Base-by-base conservation (phyloP, 2,113 vertebrate species). In the Anguilla japonica region DNA sequence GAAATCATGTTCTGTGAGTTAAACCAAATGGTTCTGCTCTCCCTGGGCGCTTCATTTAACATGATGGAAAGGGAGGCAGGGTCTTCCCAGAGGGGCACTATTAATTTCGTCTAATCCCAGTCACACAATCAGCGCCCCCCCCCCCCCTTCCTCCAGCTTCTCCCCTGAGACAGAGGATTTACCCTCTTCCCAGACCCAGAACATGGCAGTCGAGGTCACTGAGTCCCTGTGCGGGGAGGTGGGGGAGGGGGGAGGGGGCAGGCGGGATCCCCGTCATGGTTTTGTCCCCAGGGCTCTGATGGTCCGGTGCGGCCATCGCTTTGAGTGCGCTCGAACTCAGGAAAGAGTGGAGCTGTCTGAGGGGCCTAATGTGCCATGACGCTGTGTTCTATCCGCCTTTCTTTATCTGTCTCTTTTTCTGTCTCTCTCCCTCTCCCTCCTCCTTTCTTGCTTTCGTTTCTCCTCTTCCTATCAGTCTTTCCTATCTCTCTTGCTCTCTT, bases 91-190 rank as follows among this genome's bases (percentile, higher is more conserved):
- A 18, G 81, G 87, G 71, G 71, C 84, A 56, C 81, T 83, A 84
- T 90, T 88, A 80, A 90, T 88, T 90, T 90, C 71, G 53, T 90
- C 71, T 90, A 90, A 88, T 84, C 81, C 81, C 81, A 43, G 82
- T 83, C 83, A 84, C 71, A 88, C 60, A 87, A 85, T 89, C 81
- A 84, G 82, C 41, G 82, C 53, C 43, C 22, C 86, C 87, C 87
- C 14, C 60, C 60, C 60, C 60, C 60, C 60, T 5, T 0, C 22
- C 20, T 20, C 18, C 60, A 60, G 40, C 81, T 41, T 29, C 14
- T 83, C 87, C 87, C 20, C 41, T 34, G 71, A 46, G 29, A 41
- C 9, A 41, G 39, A 81, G 79, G 43, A 57, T 88, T 88, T 88
- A 84, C 83, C 43, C 75, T 84, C 84, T 78, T 43, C 83, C 56